phyloP scores from a whole-genome alignment of 2,113 vertebrate species.

The Malurus cyaneus region DNA sequence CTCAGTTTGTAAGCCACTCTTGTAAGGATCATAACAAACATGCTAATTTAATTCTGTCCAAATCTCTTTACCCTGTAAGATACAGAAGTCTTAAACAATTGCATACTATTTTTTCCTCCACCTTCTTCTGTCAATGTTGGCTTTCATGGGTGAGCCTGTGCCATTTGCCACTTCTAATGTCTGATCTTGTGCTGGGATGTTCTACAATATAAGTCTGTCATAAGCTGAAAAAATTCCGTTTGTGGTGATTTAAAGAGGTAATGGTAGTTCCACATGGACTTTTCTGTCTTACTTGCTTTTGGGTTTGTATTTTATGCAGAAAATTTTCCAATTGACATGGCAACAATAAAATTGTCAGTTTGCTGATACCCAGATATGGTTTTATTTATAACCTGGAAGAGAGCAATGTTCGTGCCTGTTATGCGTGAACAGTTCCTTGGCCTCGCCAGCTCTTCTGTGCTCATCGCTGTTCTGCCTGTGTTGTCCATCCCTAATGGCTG shows the following conservation, averaged over 20 bases:
- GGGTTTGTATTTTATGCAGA: conserved; percentile 21
- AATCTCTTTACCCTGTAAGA: background rate
- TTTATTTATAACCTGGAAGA: background rate
- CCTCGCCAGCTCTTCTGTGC: background rate
- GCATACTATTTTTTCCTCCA: background rate
- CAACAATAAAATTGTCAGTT: conserved; percentile 14
- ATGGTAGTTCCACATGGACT: background rate
- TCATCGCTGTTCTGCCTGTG: background rate
- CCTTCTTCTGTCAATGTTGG: background rate
- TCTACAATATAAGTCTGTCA: background rate
- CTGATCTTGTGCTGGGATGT: background rate
- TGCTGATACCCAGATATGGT: background rate
- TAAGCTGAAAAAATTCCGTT: conserved; percentile 14
- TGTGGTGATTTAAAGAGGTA: conserved; percentile 29
- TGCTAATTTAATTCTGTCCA: background rate
- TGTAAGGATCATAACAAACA: background rate
- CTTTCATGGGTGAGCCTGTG: background rate
- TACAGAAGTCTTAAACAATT: background rate
- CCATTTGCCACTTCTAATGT: background rate
- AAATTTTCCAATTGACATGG: background rate
- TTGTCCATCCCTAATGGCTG: background rate
- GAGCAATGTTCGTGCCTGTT: rapidly evolving
- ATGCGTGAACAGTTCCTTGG: background rate
- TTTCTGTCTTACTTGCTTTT: conserved; percentile 7
- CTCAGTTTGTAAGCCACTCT: background rate